These are phyloP conservation scores for Papilio machaon DNA, from an alignment of 1,140 invertebrate genomes.

Conservation along the genomic window DNA sequence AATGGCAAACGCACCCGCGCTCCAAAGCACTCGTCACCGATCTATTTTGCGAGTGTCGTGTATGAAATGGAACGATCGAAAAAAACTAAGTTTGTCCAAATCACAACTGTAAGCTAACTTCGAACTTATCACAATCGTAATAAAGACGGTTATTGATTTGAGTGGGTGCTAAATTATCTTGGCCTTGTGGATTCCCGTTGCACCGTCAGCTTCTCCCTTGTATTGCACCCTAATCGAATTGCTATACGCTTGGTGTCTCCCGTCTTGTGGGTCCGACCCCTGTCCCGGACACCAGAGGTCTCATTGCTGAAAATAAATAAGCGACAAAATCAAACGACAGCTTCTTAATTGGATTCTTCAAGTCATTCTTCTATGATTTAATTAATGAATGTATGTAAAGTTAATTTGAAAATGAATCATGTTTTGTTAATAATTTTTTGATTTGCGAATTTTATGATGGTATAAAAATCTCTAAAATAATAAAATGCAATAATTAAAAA, in stretches of 20 bases:
- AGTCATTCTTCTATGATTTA: constrained; percentile 72
- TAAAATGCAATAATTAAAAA: too few species aligned
- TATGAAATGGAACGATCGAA: constrained; percentile 78
- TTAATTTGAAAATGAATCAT: background rate
- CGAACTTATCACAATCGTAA: constrained; percentile 42
- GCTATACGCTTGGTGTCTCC: constrained; percentile 73
- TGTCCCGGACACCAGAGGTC: constrained; percentile 75
- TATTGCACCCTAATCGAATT: constrained; percentile 80
- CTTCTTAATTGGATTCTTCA: constrained; percentile 73
- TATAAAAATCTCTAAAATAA: too few species aligned
- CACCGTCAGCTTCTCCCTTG: constrained; percentile 75
- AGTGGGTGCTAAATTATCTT: constrained; percentile 48
- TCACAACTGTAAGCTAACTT: constrained; percentile 40
- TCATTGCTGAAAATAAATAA: constrained; percentile 77
- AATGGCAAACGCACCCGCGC: constrained; percentile 68
- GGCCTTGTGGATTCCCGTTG: constrained; percentile 56
- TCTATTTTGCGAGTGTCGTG: constrained; percentile 77
- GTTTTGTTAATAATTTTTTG: too few species aligned
- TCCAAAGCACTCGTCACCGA: constrained; percentile 70
- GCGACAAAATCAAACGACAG: constrained; percentile 70
- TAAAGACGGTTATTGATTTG: constrained; percentile 43
- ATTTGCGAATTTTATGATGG: too few species aligned
- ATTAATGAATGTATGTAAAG: constrained; percentile 47
- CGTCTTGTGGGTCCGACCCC: constrained; percentile 71
- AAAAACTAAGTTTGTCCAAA: constrained; percentile 39